Base-by-base conservation (phyloP, 2,888 invertebrate species). In the Nemapogon koenigi region DNA sequence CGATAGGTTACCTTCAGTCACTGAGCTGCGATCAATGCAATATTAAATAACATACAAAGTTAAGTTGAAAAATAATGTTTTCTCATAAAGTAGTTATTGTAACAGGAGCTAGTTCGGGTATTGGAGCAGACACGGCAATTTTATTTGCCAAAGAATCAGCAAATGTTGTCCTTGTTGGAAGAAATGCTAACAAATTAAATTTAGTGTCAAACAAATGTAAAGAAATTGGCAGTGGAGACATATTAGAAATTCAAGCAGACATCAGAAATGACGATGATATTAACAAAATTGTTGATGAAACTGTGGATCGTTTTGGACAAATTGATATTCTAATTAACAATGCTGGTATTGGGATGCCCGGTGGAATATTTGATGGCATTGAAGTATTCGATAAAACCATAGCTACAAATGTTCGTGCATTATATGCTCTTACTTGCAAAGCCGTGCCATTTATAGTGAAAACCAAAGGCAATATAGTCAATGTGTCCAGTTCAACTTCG, bases 91-190 rank as follows among this genome's bases (percentile, higher is more conserved):
- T 81, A 3, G 60, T 78, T 8, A 50, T 81, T 10, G 66, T 81
- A 17, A 81, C 81, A 1, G 86, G 86, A 19, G 83, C 84, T 1
- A 84, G 83, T 52, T 84, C 84, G n/a, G 87, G 87, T 2, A 86
- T 87, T 42, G 87, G 87, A 3, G 80, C 81, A 2, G 83, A 80
- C 4, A 76, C 84, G 1, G 85, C 86, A 2, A 44, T 81, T 0
- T 71, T 82, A 39, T 83, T 87, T 47, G 73, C 84, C 1, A 70
- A 73, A 44, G 58, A 81, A 25, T 85, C 84, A n/a, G 85, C 83
- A 3, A 60, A 55, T 22, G 50, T 87, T 10, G 69, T 80, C 19
- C 83, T 75, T 59, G 83, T 66, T 62, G 89, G 73, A 66, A 71
- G 89, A 43, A 87, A 88, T 59, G 51, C 62, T 14, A 79, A 81